These are phyloP conservation scores for Marcusenius ussheri DNA, from an alignment of 2,113 vertebrate species.

Conservation along the genomic window DNA sequence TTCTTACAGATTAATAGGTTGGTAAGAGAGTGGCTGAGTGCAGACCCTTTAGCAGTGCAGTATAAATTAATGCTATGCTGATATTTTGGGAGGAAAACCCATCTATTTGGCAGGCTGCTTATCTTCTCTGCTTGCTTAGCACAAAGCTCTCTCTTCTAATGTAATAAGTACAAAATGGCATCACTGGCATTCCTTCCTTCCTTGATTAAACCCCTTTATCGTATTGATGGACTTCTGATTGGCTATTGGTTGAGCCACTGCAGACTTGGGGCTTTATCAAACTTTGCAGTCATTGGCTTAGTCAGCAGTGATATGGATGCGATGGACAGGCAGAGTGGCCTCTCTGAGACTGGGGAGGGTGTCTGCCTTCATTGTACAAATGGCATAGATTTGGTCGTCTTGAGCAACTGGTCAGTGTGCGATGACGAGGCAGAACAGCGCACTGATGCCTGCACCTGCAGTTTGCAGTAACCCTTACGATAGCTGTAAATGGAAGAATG, in stretches of 20 bases:
- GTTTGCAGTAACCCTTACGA: background rate
- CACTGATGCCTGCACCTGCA: background rate
- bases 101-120: background rate
- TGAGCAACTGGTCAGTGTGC: background rate
- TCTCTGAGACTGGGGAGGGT: background rate
- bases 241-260: background rate
- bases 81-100: background rate
- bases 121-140: constrained; percentile 2
- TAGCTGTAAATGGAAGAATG: background rate
- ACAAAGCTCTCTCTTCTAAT: constrained; percentile 11
- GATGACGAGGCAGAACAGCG: background rate
- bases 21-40: background rate
- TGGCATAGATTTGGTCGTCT: background rate
- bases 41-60: background rate
- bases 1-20: background rate
- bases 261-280: background rate
- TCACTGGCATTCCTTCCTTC: constrained; percentile 4
- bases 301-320: background rate
- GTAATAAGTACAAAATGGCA: constrained; percentile 6
- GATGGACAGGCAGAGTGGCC: background rate
- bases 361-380: background rate
- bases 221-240: background rate
- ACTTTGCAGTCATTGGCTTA: background rate
- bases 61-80: constrained; percentile 12
- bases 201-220: background rate